Evolutionary conservation across 37 sponge, comb jelly and placozoan genomes (phyloP).

Genomic region (Agelas oroides): DNA sequence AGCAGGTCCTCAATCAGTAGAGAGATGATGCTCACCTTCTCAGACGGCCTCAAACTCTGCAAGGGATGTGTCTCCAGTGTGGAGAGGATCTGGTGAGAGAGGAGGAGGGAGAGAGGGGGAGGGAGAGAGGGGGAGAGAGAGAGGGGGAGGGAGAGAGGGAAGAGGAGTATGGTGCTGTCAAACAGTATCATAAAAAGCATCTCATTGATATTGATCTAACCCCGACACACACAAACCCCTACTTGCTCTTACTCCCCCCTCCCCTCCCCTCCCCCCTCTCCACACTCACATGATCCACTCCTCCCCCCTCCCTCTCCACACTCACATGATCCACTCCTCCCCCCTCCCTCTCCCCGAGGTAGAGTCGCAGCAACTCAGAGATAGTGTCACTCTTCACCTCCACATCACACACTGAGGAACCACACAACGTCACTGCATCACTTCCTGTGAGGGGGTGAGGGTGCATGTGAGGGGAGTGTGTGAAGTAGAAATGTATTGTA

Average conservation of each 20-base stretch:
- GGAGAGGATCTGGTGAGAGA: constrained; percentile 11
- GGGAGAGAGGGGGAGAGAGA: background rate
- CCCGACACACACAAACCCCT: no score
- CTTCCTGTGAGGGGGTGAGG: background rate
- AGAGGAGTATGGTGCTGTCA: background rate
- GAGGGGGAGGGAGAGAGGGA: no score
- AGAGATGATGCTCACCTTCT: constrained; percentile 60
- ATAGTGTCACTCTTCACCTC: constrained; percentile 53
- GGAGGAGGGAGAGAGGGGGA: background rate
- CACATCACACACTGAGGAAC: constrained; percentile 36
- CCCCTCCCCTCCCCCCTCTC: no score
- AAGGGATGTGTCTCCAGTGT: constrained; percentile 43
- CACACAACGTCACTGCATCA: constrained; percentile 31
- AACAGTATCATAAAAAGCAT: background rate
- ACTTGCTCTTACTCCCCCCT: no score
- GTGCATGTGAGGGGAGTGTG: background rate
- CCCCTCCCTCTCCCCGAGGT: constrained; percentile 14
- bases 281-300: no score
- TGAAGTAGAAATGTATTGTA: background rate
- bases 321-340: constrained; percentile 13
- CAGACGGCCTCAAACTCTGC: constrained; percentile 55
- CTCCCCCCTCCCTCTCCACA: background rate
- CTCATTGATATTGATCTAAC: no score
- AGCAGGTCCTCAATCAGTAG: constrained; percentile 74
- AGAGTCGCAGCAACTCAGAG: constrained; percentile 74